These are phyloP conservation scores for Sebastes taczanowskii DNA, from an alignment of 2,797 vertebrate genomes.

Conservation along the genomic window DNA sequence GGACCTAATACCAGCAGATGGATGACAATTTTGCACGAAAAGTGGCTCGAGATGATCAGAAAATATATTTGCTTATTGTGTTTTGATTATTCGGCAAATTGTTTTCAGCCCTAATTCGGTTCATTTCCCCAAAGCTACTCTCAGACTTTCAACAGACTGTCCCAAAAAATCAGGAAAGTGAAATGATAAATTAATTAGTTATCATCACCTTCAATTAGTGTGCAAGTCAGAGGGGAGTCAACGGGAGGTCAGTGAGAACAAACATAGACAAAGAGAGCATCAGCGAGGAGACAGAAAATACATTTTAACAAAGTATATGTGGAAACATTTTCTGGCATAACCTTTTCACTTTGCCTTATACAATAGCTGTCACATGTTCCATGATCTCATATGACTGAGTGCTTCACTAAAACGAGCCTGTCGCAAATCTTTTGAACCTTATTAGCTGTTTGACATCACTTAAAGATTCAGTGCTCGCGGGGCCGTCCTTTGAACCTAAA, in stretches of 20 bases:
- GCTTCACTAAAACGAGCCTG: not conserved
- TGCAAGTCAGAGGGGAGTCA: not conserved
- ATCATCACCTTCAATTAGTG: not conserved
- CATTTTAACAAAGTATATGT: not conserved
- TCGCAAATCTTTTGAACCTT: slow-evolving; percentile 13
- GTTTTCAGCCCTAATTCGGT: not conserved
- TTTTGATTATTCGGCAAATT: not conserved
- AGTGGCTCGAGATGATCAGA: not conserved
- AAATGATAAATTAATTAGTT: not conserved
- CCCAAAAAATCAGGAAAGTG: not conserved
- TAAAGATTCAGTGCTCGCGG: not conserved
- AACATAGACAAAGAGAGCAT: not conserved
- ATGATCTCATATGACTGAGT: not conserved
- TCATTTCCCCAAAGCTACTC: not conserved
- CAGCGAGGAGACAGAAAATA: not conserved
- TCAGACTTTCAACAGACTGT: not conserved
- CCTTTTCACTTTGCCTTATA: not conserved
- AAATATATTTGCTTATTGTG: not conserved
- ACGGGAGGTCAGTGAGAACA: not conserved
- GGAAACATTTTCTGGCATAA: not conserved
- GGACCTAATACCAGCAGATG: no score
- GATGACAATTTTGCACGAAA: not conserved
- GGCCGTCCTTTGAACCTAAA: slow-evolving; percentile 6
- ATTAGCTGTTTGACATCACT: slow-evolving; percentile 21
- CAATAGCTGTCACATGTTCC: not conserved